Base-by-base conservation (phyloP, 1,140 invertebrate species). In the Micrasema longulum region DNA sequence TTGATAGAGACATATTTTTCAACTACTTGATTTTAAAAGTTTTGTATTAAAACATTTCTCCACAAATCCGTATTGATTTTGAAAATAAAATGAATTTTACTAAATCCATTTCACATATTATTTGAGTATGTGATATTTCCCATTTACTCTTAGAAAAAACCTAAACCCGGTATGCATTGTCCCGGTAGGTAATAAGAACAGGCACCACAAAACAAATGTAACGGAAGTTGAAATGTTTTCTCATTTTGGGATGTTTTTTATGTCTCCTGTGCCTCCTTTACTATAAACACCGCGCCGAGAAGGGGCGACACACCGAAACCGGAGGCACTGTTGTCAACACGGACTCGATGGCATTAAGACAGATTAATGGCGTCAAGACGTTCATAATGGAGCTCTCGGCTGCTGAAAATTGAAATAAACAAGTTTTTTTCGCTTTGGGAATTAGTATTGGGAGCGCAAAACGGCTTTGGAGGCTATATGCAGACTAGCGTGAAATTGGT, bases 311-410 rank as follows among this genome's bases (percentile, higher is more conserved):
- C 18, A 16, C 36, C 20, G n/a, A 31, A 18, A 18, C 14, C 41
- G 31, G 48, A n/a, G n/a, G n/a, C n/a, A n/a, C n/a, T 38, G 18
- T 55, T 72, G 74, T 75, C 74, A 75, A 57, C 74, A 48, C 73
- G 68, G 65, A 70, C 68, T 72, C 67, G 26, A 55, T 64, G 74
- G 50, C 69, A 68, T 70, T 69, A 66, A 72, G 74, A 75, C 74
- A 75, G 70, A 75, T 75, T 72, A 72, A 75, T 75, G 74, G 62
- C 62, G 74, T 69, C 74, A 69, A 69, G 73, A 71, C 73, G 55
- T 55, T 66, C 45, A 52, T 71, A 71, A 65, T 64, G 68, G 50
- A 72, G 73, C 73, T 69, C 60, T 71, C 65, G 43, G 20, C 41
- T 60, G 47, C 62, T 48, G 66, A 66, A 71, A 69, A 75, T 75